Evolutionary conservation across 2,113 vertebrate genomes (phyloP).

Genomic region (Noctilio leporinus): DNA sequence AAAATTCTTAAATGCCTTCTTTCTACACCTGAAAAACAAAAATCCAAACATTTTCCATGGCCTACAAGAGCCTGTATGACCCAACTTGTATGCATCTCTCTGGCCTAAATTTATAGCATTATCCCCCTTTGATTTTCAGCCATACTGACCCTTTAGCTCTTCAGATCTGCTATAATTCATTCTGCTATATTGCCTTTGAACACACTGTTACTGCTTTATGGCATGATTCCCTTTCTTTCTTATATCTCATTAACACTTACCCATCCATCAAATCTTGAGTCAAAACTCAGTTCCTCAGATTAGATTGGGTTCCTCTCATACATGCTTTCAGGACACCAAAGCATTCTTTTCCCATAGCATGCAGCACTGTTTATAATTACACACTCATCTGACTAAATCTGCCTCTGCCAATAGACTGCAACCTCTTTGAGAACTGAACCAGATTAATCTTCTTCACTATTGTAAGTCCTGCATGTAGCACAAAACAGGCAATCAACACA

Average conservation of each 20-base stretch:
- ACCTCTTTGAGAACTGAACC: not conserved
- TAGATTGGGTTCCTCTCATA: not conserved
- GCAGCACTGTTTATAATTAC: not conserved
- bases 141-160: not conserved
- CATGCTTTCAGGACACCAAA: not conserved
- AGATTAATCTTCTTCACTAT: not conserved
- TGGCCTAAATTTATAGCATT: not conserved
- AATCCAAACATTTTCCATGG: not conserved
- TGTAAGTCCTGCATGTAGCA: not conserved
- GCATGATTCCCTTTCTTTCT: not conserved
- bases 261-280: not conserved
- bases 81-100: not conserved
- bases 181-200: not conserved
- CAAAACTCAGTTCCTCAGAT: not conserved
- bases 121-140: not conserved
- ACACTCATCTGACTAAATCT: not conserved
- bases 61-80: not conserved
- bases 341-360: not conserved
- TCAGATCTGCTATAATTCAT: not conserved
- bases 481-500: not conserved
- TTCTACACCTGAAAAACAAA: not conserved
- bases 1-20: not conserved
- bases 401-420: not conserved
- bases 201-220: not conserved
- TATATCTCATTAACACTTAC: constrained; percentile 9